Percentiles rank a stretch among this genome's conserved stretches.
phyloP scores from a whole-genome alignment of 2,113 vertebrate genomes.

The Cryptoleucopteryx plumbea region DNA sequence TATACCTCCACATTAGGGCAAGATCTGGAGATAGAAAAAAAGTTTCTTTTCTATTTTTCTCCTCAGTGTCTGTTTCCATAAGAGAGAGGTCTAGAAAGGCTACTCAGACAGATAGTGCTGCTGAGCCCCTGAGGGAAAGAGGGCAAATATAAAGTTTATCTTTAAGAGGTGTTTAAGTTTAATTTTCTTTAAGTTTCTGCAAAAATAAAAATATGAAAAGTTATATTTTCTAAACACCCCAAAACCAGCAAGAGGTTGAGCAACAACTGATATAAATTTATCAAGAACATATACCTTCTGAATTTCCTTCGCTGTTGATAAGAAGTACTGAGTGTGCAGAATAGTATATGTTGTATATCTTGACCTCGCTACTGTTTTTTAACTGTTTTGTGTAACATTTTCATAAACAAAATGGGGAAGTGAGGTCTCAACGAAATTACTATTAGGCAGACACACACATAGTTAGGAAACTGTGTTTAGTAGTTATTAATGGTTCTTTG shows the following conservation, averaged over 20 bases:
- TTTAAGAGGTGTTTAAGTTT: neutral
- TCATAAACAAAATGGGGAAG: neutral
- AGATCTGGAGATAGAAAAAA: neutral
- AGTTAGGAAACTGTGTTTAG: neutral
- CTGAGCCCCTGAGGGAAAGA: neutral
- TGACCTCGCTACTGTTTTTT: neutral
- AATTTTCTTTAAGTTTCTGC: neutral
- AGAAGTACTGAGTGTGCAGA: neutral
- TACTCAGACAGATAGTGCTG: neutral
- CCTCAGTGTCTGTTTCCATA: neutral
- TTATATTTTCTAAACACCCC: neutral
- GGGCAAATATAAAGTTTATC: neutral
- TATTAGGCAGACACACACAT: neutral
- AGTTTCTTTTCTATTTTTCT: neutral
- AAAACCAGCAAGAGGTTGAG: neutral
- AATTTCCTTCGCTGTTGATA: neutral
- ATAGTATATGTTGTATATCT: neutral
- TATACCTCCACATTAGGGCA: neutral
- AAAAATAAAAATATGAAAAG: neutral
- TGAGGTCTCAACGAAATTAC: neutral
- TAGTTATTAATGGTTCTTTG: neutral
- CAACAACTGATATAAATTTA: neutral
- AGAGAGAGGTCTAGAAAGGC: neutral
- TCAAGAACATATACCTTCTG: neutral
- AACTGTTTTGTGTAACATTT: neutral